These are phyloP conservation scores for Danionella cerebrum DNA, from an alignment of 2,113 vertebrate genomes.

Conservation along the genomic window DNA sequence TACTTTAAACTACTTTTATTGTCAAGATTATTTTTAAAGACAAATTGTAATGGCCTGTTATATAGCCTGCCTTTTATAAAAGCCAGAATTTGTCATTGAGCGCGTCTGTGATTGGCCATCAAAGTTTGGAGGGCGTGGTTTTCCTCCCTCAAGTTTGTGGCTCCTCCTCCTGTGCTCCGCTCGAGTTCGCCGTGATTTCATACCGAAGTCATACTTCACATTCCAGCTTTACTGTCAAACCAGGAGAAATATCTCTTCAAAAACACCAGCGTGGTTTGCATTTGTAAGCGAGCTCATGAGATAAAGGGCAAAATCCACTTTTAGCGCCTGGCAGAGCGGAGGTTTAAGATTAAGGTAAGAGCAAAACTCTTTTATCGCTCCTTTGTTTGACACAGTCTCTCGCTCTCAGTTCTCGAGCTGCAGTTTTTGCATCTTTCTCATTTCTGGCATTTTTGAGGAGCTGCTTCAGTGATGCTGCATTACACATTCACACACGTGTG, in stretches of 20 bases:
- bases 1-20: too few species aligned
- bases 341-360: slow-evolving; percentile 26
- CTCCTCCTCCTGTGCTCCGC: slow-evolving; percentile 48
- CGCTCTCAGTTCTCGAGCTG: slow-evolving; percentile 41
- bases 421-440: slow-evolving; percentile 67
- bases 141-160: neutral
- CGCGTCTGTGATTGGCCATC: neutral
- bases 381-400: slow-evolving; percentile 43
- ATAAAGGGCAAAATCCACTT: neutral
- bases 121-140: slow-evolving; percentile 27
- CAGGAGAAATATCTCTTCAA: slow-evolving; percentile 29
- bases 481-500: neutral
- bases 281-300: slow-evolving; percentile 1
- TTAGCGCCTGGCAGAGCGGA: neutral
- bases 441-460: slow-evolving; percentile 59
- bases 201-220: slow-evolving; percentile 64
- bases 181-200: slow-evolving; percentile 55
- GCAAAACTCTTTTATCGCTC: slow-evolving; percentile 51
- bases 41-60: too few species aligned
- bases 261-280: slow-evolving; percentile 9
- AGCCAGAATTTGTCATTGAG: too few species aligned
- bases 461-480: slow-evolving; percentile 21
- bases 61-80: too few species aligned
- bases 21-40: too few species aligned
- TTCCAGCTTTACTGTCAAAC: slow-evolving; percentile 62